phyloP scores from a whole-genome alignment of 2,888 invertebrate species.

The Drosophila vallismaia region DNA sequence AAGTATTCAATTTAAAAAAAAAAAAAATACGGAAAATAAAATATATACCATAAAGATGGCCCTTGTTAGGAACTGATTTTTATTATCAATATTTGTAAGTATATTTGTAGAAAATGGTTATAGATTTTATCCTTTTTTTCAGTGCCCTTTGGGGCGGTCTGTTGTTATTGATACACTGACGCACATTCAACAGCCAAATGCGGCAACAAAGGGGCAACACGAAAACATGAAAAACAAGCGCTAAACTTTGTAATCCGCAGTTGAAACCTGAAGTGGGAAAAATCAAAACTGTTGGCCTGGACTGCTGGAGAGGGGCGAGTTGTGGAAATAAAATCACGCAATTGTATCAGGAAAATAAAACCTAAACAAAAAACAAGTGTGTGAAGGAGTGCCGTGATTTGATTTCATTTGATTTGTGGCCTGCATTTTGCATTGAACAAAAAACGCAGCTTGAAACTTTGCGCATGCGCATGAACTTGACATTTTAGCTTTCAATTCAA shows the following conservation, averaged over 20 bases:
- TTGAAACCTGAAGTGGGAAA: slow-evolving; percentile 11
- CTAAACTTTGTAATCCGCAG: slow-evolving; percentile 44
- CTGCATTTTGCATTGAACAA: slow-evolving; percentile 20
- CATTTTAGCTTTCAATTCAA: slow-evolving; percentile 45
- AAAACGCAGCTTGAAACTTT: slow-evolving; percentile 35
- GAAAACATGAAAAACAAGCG: slow-evolving; percentile 48
- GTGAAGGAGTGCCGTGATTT: slow-evolving; percentile 3
- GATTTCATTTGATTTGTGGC: slow-evolving; percentile 31
- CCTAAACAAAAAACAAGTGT: slow-evolving; percentile 10
- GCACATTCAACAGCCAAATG: slow-evolving; percentile 57
- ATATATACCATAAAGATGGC: not conserved
- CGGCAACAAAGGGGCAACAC: slow-evolving; percentile 47
- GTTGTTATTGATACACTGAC: slow-evolving; percentile 45
- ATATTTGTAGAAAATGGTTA: too few relatives aligned
- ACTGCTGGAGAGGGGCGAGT: not conserved
- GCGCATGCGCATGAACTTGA: slow-evolving; percentile 68
- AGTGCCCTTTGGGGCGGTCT: slow-evolving; percentile 9
- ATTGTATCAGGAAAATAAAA: slow-evolving; percentile 17
- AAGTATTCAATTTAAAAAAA: not conserved
- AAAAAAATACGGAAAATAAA: not conserved
- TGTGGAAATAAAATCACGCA: slow-evolving; percentile 21
- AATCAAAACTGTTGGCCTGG: not conserved
- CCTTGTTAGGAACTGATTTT: too few relatives aligned
- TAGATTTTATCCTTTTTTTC: too few relatives aligned
- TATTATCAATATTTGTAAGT: too few relatives aligned